Evolutionary conservation across 53 echinoderm and acorn worm genomes (phyloP), one percentile per base, ranked within the genome.

Genomic region (Zoroaster sp.): DNA sequence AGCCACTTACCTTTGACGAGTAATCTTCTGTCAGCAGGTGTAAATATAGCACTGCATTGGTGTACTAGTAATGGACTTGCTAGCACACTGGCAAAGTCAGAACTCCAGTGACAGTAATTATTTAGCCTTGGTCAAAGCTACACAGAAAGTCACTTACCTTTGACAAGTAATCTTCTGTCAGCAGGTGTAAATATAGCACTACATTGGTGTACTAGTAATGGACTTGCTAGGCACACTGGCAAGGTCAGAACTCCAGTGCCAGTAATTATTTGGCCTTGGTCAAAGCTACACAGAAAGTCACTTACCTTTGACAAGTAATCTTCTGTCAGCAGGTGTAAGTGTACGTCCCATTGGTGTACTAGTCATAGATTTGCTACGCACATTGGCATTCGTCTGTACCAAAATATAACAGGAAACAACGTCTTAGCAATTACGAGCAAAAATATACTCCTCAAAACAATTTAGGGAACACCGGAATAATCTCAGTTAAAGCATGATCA

Each of bases 241-340:
- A 74, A n/a, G n/a, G n/a, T n/a, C n/a, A n/a, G n/a, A n/a, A n/a
- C n/a, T n/a, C n/a, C n/a, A n/a, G n/a, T n/a, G n/a, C n/a, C n/a
- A n/a, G n/a, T n/a, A n/a, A n/a, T n/a, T n/a, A n/a, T n/a, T n/a
- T n/a, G n/a, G n/a, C n/a, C n/a, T n/a, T n/a, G n/a, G n/a, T n/a
- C n/a, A n/a, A n/a, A n/a, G 23, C 15, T 12, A 14, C 38, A 1
- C 21, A 25, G 38, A 13, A 15, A 31, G 12, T 14, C 12, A 77
- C 85, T 82, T 52, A 96, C 96, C 96, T 96, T 94, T 94, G 73
- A 96, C 96, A 83, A 96, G 85, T 35, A 95, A 91, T 53, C 95
- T 83, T 71, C 90, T 82, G 43, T 95, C 95, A 25, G 91, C 78
- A 35, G 93, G 88, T 49, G 91, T 76, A n/a, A 91, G 91, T 28